phyloP scores from a whole-genome alignment of 2,888 invertebrate genomes.

The Mongoloraphidia duomilia region DNA sequence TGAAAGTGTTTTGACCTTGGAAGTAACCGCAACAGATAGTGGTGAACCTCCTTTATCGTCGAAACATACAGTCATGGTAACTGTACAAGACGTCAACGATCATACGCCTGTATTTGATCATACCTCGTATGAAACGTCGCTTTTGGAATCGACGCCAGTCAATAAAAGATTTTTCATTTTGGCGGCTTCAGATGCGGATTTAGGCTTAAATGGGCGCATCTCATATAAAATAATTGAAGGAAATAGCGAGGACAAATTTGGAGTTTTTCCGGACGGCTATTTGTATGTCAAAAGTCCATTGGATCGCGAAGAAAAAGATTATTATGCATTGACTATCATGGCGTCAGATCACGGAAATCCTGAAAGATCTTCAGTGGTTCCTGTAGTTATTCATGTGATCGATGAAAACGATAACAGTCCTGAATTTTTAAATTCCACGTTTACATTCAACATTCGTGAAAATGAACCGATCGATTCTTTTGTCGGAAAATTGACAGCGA shows the following conservation, averaged over 20 bases:
- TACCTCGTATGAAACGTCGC: constrained; percentile 81
- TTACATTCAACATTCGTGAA: constrained; percentile 78
- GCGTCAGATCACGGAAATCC: constrained; percentile 71
- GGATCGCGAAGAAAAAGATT: constrained; percentile 82
- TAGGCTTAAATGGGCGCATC: constrained; percentile 65
- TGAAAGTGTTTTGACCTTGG: constrained; percentile 52
- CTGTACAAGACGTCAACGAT: constrained; percentile 82
- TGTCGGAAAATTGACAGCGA: constrained; percentile 81
- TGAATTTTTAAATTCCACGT: constrained; percentile 78
- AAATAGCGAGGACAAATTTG: constrained; percentile 74
- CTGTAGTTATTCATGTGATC: constrained; percentile 81
- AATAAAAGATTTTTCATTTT: constrained; percentile 84
- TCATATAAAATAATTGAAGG: constrained; percentile 76
- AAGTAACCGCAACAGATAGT: constrained; percentile 75
- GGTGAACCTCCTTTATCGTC: constrained; percentile 62
- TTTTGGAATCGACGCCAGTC: constrained; percentile 79
- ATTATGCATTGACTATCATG: constrained; percentile 75
- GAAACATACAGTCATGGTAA: constrained; percentile 55
- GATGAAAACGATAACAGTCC: constrained; percentile 97
- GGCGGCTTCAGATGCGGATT: constrained; percentile 77
- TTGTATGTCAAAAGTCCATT: constrained; percentile 74
- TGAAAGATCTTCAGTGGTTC: constrained; percentile 67
- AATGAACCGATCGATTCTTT: constrained; percentile 81
- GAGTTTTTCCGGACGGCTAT: constrained; percentile 89
- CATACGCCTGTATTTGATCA: constrained; percentile 90